These are phyloP conservation scores for Psix sp. DNA, from an alignment of 1,140 invertebrate species.

Conservation along the genomic window DNA sequence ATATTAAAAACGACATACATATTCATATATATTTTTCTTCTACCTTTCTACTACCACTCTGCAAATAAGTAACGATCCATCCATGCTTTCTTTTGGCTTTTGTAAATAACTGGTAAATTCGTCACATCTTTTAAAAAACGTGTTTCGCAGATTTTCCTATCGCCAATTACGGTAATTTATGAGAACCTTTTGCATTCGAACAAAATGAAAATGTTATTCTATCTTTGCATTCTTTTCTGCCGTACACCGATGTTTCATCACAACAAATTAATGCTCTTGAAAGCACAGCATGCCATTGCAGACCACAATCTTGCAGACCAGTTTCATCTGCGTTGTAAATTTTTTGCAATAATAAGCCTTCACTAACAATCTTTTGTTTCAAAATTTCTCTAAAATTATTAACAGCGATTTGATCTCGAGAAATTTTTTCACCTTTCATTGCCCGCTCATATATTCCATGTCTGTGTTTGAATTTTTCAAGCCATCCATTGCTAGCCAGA, in stretches of 20 bases:
- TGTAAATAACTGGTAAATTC: slow-evolving; percentile 27
- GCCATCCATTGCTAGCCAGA: slow-evolving; percentile 11
- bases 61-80: too few species aligned
- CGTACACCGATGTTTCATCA: slow-evolving; percentile 27
- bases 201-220: too few species aligned
- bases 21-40: slow-evolving; percentile 46
- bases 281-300: slow-evolving; percentile 57
- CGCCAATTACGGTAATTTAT: slow-evolving; percentile 63
- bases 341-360: background rate
- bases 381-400: background rate
- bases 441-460: background rate
- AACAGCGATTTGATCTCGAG: background rate
- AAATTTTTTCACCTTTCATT: slow-evolving; percentile 4
- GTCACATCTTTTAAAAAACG: slow-evolving; percentile 54
- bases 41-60: slow-evolving; percentile 38
- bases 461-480: too few species aligned
- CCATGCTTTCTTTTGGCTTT: too few species aligned
- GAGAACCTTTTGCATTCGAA: slow-evolving; percentile 66
- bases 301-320: too few species aligned
- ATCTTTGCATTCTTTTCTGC: slow-evolving; percentile 43
- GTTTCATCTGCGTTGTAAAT: slow-evolving; percentile 64
- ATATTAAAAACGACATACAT: slow-evolving; percentile 1
- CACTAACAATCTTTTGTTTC: background rate
- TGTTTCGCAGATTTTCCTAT: slow-evolving; percentile 60
- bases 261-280: slow-evolving; percentile 50